These are phyloP conservation scores for Melanostoma scalare DNA, from an alignment of 2,888 invertebrate genomes.

Conservation along the genomic window DNA sequence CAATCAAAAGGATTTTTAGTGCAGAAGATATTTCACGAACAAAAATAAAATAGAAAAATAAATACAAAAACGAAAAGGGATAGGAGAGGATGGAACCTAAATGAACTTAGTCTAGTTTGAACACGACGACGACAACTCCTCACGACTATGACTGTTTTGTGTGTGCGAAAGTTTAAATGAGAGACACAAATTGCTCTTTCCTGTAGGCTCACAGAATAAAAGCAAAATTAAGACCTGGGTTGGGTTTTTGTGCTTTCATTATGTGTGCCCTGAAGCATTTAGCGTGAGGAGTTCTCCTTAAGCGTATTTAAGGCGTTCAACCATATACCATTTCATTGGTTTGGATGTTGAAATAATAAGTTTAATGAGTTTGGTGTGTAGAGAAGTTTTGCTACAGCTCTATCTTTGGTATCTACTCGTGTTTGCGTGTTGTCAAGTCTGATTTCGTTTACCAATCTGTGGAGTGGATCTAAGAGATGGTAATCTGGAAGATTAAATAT, in stretches of 20 bases:
- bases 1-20: constrained; percentile 69
- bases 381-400: not conserved
- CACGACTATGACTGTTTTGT: constrained; percentile 1
- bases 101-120: constrained; percentile 56
- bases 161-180: constrained; percentile 64
- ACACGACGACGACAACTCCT: not conserved
- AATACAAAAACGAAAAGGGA: not conserved
- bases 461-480: not conserved
- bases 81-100: constrained; percentile 16
- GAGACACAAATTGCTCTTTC: constrained; percentile 64
- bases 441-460: constrained; percentile 2
- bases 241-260: constrained; percentile 51
- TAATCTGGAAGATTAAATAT: too few species aligned
- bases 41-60: not conserved
- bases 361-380: constrained; percentile 52
- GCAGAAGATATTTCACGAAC: constrained; percentile 52
- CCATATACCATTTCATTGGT: constrained; percentile 38
- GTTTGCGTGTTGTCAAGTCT: not conserved
- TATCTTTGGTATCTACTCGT: too few species aligned
- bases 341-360: constrained; percentile 45
- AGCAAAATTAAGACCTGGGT: constrained; percentile 30
- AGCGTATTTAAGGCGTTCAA: constrained; percentile 54
- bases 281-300: constrained; percentile 27
- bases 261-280: constrained; percentile 47
- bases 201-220: constrained; percentile 13